Evolutionary conservation across 2,888 invertebrate genomes (phyloP).

Genomic region (Hydroisotoma schaefferi): DNA sequence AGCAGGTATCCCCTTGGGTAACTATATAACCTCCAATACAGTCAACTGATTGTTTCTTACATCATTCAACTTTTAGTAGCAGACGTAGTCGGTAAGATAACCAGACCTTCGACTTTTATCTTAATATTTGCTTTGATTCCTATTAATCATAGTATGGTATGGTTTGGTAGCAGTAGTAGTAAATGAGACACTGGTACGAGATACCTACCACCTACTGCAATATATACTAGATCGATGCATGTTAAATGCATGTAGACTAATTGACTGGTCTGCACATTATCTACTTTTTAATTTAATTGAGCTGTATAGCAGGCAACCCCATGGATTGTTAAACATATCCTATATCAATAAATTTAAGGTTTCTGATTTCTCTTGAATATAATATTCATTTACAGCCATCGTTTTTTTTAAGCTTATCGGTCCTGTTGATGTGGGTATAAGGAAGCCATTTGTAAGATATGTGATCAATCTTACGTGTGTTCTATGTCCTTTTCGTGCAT

Average conservation of each 20-base stretch:
- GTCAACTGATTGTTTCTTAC: slow-evolving; percentile 6
- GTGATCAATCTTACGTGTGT: neutral
- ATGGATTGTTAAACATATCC: too few species aligned
- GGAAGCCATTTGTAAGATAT: neutral
- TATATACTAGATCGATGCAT: neutral
- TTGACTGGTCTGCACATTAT: neutral
- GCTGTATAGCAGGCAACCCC: too few species aligned
- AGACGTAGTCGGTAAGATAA: too few species aligned
- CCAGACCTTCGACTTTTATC: too few species aligned
- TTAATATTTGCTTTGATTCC: too few species aligned
- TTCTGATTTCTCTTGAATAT: too few species aligned
- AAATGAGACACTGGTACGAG: too few species aligned
- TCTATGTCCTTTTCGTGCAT: slow-evolving; percentile 1
- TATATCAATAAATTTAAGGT: too few species aligned
- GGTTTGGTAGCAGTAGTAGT: too few species aligned
- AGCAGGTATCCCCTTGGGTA: neutral
- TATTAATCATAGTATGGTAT: neutral
- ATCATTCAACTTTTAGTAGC: slow-evolving; percentile 14
- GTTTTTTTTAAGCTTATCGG: too few species aligned
- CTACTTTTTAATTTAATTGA: neutral
- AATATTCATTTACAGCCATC: too few species aligned
- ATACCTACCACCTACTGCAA: neutral
- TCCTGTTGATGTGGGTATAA: too few species aligned
- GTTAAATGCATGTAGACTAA: neutral
- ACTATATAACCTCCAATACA: neutral